These are phyloP conservation scores for Phenacoccus solenopsis DNA, from an alignment of 1,140 invertebrate genomes.

Conservation along the genomic window DNA sequence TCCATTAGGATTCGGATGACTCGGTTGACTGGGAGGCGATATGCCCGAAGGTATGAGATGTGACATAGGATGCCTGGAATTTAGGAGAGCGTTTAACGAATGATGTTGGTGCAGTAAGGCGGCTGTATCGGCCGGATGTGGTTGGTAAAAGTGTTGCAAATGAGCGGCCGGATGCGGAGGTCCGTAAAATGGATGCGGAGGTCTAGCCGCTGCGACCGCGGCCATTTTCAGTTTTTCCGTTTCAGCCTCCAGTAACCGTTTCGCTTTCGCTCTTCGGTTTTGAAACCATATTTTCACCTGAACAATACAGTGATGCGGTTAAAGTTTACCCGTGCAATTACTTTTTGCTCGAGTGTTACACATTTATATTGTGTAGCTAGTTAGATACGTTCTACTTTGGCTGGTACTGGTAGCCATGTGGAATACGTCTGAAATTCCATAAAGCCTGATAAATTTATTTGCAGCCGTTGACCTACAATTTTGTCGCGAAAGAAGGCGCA, in stretches of 20 bases:
- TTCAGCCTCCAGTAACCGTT: slow-evolving; percentile 87
- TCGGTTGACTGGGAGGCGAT: slow-evolving; percentile 22
- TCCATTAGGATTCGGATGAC: slow-evolving; percentile 28
- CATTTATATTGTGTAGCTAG: too few relatives aligned
- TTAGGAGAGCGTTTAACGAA: slow-evolving; percentile 25
- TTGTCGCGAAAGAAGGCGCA: too few relatives aligned
- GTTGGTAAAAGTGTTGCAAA: slow-evolving; percentile 24
- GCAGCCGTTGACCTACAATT: too few relatives aligned
- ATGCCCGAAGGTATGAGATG: slow-evolving; percentile 22
- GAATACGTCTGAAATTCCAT: too few relatives aligned
- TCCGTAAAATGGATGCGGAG: slow-evolving; percentile 38
- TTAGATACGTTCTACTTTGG: too few relatives aligned
- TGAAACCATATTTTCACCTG: slow-evolving; percentile 97
- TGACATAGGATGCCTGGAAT: slow-evolving; percentile 26
- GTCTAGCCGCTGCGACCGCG: slow-evolving; percentile 45
- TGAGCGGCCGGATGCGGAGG: slow-evolving; percentile 33
- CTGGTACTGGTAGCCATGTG: too few relatives aligned
- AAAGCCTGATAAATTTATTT: too few relatives aligned
- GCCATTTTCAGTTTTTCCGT: slow-evolving; percentile 77
- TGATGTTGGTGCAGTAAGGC: slow-evolving; percentile 25
- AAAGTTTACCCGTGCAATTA: not conserved
- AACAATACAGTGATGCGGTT: slow-evolving; percentile 24
- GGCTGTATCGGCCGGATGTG: slow-evolving; percentile 23
- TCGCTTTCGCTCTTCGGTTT: slow-evolving; percentile 88
- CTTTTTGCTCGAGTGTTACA: too few relatives aligned